These are phyloP conservation scores for Bradypus variegatus DNA, from an alignment of 2,797 vertebrate species.

Conservation along the genomic window DNA sequence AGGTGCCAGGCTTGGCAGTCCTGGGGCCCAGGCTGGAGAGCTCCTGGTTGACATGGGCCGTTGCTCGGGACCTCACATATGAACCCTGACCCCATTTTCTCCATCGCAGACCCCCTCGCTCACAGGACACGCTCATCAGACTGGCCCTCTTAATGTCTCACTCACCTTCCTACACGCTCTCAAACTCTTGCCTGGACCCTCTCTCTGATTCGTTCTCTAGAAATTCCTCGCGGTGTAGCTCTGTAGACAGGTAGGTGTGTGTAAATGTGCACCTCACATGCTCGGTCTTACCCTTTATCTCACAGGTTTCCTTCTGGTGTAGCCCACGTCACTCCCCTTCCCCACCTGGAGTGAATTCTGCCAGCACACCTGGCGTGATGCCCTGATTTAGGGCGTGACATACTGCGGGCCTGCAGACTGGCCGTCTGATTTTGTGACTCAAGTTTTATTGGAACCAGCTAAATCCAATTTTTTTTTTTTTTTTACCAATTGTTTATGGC, in stretches of 20 bases:
- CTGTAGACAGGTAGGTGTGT: not conserved
- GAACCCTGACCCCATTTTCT: not conserved
- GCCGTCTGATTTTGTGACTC: no score
- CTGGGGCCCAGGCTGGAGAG: not conserved
- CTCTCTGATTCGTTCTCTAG: not conserved
- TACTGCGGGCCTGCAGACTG: no score
- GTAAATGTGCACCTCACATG: not conserved
- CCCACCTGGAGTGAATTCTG: no score
- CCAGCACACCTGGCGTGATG: no score
- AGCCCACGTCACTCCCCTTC: no score
- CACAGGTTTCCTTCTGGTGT: no score
- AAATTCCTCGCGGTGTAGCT: not conserved
- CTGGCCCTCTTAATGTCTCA: not conserved
- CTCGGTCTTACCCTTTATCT: not conserved
- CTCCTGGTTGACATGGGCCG: not conserved
- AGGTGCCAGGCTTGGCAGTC: not conserved
- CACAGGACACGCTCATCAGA: not conserved
- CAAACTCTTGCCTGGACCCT: not conserved
- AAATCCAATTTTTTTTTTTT: no score
- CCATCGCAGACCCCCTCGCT: not conserved
- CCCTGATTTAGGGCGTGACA: no score
- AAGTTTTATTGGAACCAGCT: no score
- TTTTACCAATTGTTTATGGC: no score
- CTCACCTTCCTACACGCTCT: not conserved
- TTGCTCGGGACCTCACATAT: not conserved